These are phyloP conservation scores for Atrichornis clamosus DNA, from an alignment of 2,113 vertebrate genomes.

Conservation along the genomic window DNA sequence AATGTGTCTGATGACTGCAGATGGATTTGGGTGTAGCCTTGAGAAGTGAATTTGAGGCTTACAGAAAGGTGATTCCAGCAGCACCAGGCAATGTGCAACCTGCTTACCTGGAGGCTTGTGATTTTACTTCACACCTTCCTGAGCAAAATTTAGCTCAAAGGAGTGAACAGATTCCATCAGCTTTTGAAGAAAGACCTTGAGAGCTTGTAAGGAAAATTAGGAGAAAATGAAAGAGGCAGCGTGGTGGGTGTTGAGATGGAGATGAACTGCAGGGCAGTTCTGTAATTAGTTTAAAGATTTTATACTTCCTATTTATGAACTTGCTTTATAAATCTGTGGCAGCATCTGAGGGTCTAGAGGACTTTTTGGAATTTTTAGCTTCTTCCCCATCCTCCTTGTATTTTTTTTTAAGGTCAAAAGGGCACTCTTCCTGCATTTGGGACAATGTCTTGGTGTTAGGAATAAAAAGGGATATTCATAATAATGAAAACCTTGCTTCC, in stretches of 20 bases:
- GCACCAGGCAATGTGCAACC: neutral
- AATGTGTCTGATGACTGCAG: neutral
- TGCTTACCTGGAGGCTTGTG: neutral
- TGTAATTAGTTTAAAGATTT: neutral
- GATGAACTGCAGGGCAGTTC: neutral
- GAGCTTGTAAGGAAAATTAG: neutral
- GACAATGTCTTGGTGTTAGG: rapidly evolving
- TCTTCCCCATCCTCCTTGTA: rapidly evolving
- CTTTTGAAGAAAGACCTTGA: constrained; percentile 31
- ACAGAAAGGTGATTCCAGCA: neutral
- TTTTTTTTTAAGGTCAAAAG: neutral
- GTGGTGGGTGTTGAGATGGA: neutral
- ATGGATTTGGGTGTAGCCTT: neutral
- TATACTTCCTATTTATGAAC: neutral
- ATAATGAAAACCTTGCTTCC: neutral
- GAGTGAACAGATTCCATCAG: neutral
- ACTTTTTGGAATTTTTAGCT: neutral
- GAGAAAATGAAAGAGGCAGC: neutral
- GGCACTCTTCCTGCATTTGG: neutral
- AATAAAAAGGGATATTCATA: neutral
- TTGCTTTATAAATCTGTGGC: neutral
- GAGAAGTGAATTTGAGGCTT: neutral
- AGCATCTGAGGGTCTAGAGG: neutral
- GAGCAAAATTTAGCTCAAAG: neutral
- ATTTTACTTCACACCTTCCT: neutral